Evolutionary conservation across 2,113 vertebrate genomes (phyloP).

Genomic region (Chaetodon trifascialis): DNA sequence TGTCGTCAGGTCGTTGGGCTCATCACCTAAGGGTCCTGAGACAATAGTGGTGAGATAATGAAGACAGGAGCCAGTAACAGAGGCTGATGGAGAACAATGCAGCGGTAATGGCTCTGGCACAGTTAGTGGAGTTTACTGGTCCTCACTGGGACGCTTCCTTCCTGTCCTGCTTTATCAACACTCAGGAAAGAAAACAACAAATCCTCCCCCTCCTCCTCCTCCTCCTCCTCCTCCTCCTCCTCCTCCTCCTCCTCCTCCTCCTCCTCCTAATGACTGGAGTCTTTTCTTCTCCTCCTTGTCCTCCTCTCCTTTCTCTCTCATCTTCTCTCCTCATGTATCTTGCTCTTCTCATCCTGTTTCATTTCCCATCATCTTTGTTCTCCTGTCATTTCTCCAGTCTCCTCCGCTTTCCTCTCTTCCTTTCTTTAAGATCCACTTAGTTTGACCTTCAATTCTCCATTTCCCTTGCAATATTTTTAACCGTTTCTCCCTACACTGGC

Average conservation of each 20-base stretch:
- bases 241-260: background rate
- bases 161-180: conserved; percentile 76
- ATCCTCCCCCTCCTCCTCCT: background rate
- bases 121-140: conserved; percentile 61
- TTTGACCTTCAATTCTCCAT: background rate
- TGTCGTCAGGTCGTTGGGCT: conserved; percentile 58
- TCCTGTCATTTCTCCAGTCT: background rate
- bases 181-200: conserved; percentile 70
- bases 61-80: conserved; percentile 51
- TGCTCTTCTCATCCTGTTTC: background rate
- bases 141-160: conserved; percentile 68
- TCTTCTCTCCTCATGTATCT: background rate
- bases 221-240: background rate
- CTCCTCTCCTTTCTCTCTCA: background rate
- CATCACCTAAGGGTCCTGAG: conserved; percentile 64
- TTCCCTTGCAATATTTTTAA: no score
- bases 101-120: conserved; percentile 65
- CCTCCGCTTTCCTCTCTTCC: background rate
- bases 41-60: conserved; percentile 73
- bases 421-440: background rate
- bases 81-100: conserved; percentile 73
- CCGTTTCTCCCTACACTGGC: background rate
- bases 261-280: conserved; percentile 19
- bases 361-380: background rate
- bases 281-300: background rate